These are phyloP conservation scores for Drosophila asahinai DNA, from an alignment of 1,140 invertebrate species.

Conservation along the genomic window DNA sequence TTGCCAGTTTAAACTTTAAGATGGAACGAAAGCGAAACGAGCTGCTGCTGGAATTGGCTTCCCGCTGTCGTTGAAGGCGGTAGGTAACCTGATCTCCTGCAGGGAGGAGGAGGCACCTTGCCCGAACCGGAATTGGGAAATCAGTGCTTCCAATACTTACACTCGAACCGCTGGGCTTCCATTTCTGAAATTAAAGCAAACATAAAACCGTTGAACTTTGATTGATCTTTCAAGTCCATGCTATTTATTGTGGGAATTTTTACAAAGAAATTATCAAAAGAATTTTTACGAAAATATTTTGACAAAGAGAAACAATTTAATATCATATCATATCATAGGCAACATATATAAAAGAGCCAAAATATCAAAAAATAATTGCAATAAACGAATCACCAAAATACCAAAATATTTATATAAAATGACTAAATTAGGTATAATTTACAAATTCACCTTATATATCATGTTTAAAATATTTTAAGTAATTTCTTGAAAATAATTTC, in stretches of 20 bases:
- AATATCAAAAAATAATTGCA: not conserved
- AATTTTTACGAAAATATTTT: not conserved
- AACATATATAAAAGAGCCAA: not conserved
- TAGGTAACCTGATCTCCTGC: constrained; percentile 7
- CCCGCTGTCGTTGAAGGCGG: constrained; percentile 2
- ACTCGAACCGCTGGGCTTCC: not conserved
- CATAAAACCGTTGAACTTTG: no score
- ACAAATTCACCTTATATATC: no score
- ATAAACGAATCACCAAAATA: not conserved
- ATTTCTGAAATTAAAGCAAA: not conserved
- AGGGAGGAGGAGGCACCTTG: not conserved
- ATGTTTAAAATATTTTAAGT: no score
- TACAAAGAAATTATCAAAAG: not conserved
- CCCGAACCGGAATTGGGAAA: constrained; percentile 5
- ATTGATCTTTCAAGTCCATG: not conserved
- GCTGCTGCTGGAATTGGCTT: constrained; percentile 25
- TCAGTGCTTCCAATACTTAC: constrained; percentile 10
- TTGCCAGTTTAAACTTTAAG: constrained; percentile 60
- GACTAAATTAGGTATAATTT: no score
- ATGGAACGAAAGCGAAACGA: constrained; percentile 2
- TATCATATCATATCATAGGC: no score
- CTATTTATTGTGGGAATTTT: not conserved
- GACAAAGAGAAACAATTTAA: no score
- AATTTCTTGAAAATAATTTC: no score
- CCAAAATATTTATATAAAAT: no score